These are phyloP conservation scores for Cheiracanthium punctorium DNA, from an alignment of 2,888 invertebrate species.

Conservation along the genomic window DNA sequence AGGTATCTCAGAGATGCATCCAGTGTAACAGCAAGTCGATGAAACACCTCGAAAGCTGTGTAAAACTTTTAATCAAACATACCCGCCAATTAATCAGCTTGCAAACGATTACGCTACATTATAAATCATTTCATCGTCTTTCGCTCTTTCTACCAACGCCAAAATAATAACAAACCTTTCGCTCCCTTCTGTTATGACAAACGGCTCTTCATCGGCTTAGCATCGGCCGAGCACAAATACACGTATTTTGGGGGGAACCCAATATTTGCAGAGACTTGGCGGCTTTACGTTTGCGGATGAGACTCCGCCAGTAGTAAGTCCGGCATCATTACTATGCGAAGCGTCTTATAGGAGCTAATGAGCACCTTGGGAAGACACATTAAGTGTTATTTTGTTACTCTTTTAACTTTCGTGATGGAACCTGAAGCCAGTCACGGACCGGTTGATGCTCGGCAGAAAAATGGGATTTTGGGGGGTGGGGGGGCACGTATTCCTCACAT, in stretches of 20 bases:
- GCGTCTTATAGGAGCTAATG: slow-evolving; percentile 20
- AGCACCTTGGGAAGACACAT: slow-evolving; percentile 32
- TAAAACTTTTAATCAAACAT: background rate
- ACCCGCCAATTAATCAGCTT: background rate
- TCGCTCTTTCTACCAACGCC: background rate
- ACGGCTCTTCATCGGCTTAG: background rate
- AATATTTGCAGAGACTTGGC: slow-evolving; percentile 48
- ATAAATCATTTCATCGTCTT: background rate
- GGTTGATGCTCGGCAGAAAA: background rate
- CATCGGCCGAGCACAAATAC: slow-evolving; percentile 16
- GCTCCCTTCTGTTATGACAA: background rate
- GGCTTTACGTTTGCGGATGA: slow-evolving; percentile 14
- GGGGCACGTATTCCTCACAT: background rate
- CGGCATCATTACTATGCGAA: slow-evolving; percentile 45
- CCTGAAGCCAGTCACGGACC: slow-evolving; percentile 22
- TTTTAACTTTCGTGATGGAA: slow-evolving; percentile 35
- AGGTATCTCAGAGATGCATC: no score
- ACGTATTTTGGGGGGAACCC: slow-evolving; percentile 18
- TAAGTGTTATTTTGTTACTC: slow-evolving; percentile 49
- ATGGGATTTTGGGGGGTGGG: background rate
- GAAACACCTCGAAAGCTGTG: no score
- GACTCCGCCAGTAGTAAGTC: slow-evolving; percentile 28
- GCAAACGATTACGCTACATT: background rate
- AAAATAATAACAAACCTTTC: background rate
- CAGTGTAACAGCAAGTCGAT: background rate